Percentiles rank a stretch among this genome's conserved stretches.
Evolutionary conservation across 2,888 invertebrate species (phyloP).

Genomic region (Drosophila birchii): DNA sequence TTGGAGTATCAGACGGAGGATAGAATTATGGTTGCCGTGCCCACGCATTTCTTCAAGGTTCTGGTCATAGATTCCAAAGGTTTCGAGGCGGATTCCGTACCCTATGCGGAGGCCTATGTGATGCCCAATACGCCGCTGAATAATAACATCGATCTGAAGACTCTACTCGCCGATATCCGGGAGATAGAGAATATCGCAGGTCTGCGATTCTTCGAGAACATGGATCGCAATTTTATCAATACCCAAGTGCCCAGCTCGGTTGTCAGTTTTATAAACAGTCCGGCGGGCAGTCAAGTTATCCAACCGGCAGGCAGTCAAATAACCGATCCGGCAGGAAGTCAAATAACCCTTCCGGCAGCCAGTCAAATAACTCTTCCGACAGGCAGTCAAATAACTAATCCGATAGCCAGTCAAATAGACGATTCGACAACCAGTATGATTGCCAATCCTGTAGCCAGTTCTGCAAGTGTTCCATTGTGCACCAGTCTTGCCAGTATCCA

Average conservation of each 20-base stretch:
- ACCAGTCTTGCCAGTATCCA: too few species aligned
- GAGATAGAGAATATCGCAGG: constrained; percentile 72
- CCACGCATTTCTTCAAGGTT: constrained; percentile 70
- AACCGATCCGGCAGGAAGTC: too few species aligned
- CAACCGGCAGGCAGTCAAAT: not conserved
- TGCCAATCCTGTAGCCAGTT: not conserved
- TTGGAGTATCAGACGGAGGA: constrained; percentile 68
- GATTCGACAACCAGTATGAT: not conserved
- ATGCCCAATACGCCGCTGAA: constrained; percentile 55
- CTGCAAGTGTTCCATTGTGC: not conserved
- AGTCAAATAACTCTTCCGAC: not conserved
- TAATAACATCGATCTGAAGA: constrained; percentile 50
- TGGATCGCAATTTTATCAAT: constrained; percentile 67
- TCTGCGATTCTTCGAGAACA: constrained; percentile 64
- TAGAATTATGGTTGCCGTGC: constrained; percentile 64
- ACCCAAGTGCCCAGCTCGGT: constrained; percentile 36
- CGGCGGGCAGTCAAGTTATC: not conserved
- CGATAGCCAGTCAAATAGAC: not conserved
- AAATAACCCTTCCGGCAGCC: not conserved
- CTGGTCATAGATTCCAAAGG: constrained; percentile 62
- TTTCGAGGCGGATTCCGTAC: constrained; percentile 25
- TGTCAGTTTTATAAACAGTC: not conserved
- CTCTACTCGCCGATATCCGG: constrained; percentile 62
- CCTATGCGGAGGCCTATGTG: constrained; percentile 73
- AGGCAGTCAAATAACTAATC: not conserved